Evolutionary conservation across 1,140 invertebrate genomes (phyloP).

Genomic region (Brachionus sp.): DNA sequence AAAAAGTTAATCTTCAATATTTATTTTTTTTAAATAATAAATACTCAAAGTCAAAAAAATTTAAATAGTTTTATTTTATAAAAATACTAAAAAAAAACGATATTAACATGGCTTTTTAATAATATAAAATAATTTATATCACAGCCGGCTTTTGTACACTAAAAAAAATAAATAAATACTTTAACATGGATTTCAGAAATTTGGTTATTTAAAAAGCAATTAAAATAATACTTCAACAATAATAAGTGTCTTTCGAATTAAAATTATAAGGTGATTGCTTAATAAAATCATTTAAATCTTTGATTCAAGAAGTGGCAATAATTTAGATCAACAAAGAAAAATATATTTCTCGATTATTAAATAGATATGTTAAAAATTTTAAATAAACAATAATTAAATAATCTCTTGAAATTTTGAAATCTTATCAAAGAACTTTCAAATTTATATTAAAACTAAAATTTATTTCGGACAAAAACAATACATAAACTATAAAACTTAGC

Average conservation of each 20-base stretch:
- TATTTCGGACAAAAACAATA: neutral
- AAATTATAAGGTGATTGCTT: neutral
- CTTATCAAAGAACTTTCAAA: neutral
- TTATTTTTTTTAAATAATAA: neutral
- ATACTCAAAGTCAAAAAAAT: neutral
- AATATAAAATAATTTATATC: neutral
- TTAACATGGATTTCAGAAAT: neutral
- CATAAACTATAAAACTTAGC: neutral
- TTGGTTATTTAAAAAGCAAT: neutral
- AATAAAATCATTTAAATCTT: neutral
- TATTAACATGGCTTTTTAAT: neutral
- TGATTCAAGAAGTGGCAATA: neutral
- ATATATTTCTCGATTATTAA: neutral
- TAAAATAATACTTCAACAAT: neutral
- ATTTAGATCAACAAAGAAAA: neutral
- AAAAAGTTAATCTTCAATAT: too few species aligned
- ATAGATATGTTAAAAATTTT: neutral
- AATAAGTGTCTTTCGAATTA: neutral
- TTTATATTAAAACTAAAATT: neutral
- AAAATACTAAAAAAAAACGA: neutral
- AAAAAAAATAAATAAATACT: neutral
- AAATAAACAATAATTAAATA: neutral
- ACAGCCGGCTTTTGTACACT: neutral
- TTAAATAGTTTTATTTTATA: neutral
- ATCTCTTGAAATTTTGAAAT: neutral